A percentile compares a stretch with the other conserved stretches of the same genome.
phyloP scores from a whole-genome alignment of 2,888 invertebrate genomes.

The Rhabditoides inermis region DNA sequence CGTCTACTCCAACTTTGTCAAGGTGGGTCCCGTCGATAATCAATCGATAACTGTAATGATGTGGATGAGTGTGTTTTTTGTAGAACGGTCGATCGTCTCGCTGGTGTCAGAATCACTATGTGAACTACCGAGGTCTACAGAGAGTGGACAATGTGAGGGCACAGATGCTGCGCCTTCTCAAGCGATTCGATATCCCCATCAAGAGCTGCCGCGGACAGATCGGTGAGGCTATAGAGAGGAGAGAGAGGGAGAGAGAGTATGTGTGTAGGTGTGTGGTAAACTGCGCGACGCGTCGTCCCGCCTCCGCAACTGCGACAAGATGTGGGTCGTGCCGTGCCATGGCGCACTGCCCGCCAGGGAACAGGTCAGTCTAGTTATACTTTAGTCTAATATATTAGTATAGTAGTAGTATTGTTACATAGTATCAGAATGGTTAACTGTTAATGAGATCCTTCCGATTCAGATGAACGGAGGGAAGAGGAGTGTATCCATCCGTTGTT shows the following conservation, averaged over 20 bases:
- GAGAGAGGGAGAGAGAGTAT: neutral
- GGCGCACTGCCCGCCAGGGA: conserved; percentile 71
- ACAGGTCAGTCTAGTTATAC: conserved; percentile 18
- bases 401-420: too few species aligned
- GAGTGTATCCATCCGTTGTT: too few species aligned
- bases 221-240: conserved; percentile 17
- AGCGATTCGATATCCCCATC: conserved; percentile 65
- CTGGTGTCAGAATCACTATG: conserved; percentile 76
- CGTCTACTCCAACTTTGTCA: conserved; percentile 59
- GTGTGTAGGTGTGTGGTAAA: conserved; percentile 29
- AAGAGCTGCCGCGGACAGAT: conserved; percentile 64
- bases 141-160: conserved; percentile 70
- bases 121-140: conserved; percentile 77
- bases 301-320: conserved; percentile 34
- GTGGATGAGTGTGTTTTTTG: neutral
- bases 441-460: too few species aligned
- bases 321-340: conserved; percentile 76
- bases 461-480: conserved; percentile 51
- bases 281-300: conserved; percentile 30
- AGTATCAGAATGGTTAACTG: too few species aligned
- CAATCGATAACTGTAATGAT: neutral
- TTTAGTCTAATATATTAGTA: neutral
- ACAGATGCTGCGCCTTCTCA: conserved; percentile 64
- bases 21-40: conserved; percentile 23
- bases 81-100: neutral